Conservation (phyloP, 2,797 vertebrate genomes). For the Tenualosa ilisha region DNA sequence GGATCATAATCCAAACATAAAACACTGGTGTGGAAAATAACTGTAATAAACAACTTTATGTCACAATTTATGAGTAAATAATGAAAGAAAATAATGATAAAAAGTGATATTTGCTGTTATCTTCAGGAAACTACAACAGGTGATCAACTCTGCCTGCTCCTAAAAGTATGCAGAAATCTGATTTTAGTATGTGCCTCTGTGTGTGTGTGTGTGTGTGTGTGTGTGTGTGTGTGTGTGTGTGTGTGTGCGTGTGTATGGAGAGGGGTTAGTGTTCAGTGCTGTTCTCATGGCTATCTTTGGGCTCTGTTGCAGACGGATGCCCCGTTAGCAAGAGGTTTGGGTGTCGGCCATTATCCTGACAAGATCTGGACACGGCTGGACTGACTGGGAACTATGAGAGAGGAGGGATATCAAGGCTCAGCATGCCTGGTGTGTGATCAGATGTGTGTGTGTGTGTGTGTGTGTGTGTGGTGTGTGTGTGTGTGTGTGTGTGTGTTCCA, state of each 20-base stretch:
- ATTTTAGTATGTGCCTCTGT: not conserved
- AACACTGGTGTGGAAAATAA: no score
- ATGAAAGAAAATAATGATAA: not conserved
- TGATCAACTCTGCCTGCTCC: not conserved
- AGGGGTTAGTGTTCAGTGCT: not conserved
- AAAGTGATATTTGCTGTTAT: not conserved
- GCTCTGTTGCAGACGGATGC: conserved; percentile 43
- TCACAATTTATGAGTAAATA: not conserved
- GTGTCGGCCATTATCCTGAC: conserved; percentile 62
- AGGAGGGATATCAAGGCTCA: conserved; percentile 1
- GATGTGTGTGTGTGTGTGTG: not conserved
- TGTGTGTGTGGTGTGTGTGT: not conserved
- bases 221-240: not conserved
- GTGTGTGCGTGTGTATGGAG: not conserved
- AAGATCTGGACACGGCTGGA: conserved; percentile 56
- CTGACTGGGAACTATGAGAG: not conserved
- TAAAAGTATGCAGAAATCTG: not conserved
- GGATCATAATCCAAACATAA: not conserved
- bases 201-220: not conserved
- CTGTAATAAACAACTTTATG: no score
- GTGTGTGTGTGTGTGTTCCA: not conserved
- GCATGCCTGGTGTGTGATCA: not conserved
- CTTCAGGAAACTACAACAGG: not conserved
- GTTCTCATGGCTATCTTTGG: not conserved
- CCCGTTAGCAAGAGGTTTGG: conserved; percentile 44